phyloP scores from a whole-genome alignment of 1,140 invertebrate species.

The Drosophila biarmipes region DNA sequence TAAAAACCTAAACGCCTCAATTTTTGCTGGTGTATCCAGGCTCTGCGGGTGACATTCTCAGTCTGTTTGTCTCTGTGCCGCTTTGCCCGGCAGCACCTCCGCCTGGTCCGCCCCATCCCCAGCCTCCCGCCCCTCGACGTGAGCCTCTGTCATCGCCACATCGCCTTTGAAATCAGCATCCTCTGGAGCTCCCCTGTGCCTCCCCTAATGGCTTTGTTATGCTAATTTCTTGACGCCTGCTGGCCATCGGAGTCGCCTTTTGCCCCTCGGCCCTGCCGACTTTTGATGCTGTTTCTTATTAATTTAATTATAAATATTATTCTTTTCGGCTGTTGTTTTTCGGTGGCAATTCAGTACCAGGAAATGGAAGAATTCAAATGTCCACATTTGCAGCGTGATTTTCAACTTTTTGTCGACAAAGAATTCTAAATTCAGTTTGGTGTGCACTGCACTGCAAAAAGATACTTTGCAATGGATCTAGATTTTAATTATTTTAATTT shows the following conservation, averaged over 20 bases:
- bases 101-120: background rate
- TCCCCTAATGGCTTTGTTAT: slow-evolving; percentile 76
- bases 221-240: slow-evolving; percentile 77
- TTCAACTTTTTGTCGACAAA: slow-evolving; percentile 18
- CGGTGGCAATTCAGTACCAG: slow-evolving; percentile 2
- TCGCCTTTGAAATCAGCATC: slow-evolving; percentile 71
- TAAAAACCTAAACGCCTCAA: too few relatives aligned
- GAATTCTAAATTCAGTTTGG: background rate
- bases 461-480: too few relatives aligned
- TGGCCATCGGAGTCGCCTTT: slow-evolving; percentile 62
- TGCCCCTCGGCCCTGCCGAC: slow-evolving; percentile 6
- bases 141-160: slow-evolving; percentile 60
- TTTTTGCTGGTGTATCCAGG: slow-evolving; percentile 1
- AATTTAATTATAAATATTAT: slow-evolving; percentile 72
- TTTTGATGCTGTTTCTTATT: slow-evolving; percentile 52
- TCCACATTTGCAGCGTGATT: slow-evolving; percentile 48
- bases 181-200: slow-evolving; percentile 29
- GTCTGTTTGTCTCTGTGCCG: slow-evolving; percentile 57
- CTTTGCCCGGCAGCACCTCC: slow-evolving; percentile 14
- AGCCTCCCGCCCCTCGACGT: slow-evolving; percentile 24
- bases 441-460: background rate
- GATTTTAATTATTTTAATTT: too few relatives aligned
- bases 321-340: slow-evolving; percentile 13
- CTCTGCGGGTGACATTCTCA: slow-evolving; percentile 65
- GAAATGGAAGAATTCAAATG: slow-evolving; percentile 50